Base-by-base conservation (phyloP, 1,140 invertebrate genomes). In the Neoseiulus cucumeris region DNA sequence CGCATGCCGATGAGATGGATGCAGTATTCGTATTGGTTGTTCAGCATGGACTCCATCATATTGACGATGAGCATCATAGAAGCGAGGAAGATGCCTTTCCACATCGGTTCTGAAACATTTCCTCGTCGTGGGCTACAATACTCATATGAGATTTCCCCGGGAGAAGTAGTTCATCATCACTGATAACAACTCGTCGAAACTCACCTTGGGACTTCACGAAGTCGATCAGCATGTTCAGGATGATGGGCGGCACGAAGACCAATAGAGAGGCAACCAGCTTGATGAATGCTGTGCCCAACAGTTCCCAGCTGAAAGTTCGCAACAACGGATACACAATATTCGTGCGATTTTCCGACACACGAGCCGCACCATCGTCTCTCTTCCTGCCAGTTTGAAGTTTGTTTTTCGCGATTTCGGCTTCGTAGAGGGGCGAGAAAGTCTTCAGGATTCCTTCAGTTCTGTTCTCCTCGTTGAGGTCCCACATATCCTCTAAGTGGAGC, bases 1-100 rank as follows among this genome's bases (percentile, higher is more conserved):
- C 88, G 81, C 78, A 97, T 83, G 7, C 91, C 93, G 28, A 95
- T 85, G 41, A 92, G 76, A 71, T 87, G 89, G 86, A 93, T 92
- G 39, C 84, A 79, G 72, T 90, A 84, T 75, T 91, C 91, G 76
- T 94, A 94, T 69, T 91, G 89, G 0, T 86, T 82, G n/a, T 94
- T 75, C 6, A 96, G 77, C 51, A 98, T 73, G 0, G 92, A 95
- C 77, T 96, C 91, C 17, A 88, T 72, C 0, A 85, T 79, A 0
- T 91, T 87, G 18, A 85, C 83, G 0, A 85, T 66, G 66, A 98
- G 83, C 68, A 98, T 76, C 0, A 78, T 18, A 4, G 71, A 67
- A 6, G 79, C 79, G 70, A 80, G 81, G 17, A 78, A 68, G 70
- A 77, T 78, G 12, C 82, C 82, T 51, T 78, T 74, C 81, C 82